Conservation (phyloP, 2,888 invertebrate genomes). For the Dolomedes plantarius region DNA sequence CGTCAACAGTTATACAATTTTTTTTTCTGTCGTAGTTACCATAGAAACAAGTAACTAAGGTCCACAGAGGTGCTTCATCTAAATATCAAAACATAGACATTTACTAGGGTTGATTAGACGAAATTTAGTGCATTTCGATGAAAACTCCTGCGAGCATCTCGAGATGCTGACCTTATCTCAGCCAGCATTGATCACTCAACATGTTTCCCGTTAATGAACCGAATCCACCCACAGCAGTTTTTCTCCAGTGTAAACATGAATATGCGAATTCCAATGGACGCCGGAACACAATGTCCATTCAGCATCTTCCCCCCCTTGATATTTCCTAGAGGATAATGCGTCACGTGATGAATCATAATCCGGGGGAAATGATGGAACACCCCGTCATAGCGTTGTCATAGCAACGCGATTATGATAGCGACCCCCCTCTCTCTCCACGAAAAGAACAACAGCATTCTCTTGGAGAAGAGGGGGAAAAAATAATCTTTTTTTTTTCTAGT, state of each 20-base stretch:
- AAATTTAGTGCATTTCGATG: no score
- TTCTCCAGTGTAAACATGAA: constrained; percentile 29
- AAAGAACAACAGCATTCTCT: constrained; percentile 62
- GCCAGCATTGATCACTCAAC: no score
- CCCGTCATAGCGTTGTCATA: constrained; percentile 66
- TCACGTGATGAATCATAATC: constrained; percentile 71
- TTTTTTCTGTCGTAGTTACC: no score
- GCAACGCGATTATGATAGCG: constrained; percentile 70
- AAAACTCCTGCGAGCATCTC: no score
- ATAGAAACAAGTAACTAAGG: no score
- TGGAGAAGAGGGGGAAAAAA: background rate
- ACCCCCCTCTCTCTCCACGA: constrained; percentile 34
- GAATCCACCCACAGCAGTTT: background rate
- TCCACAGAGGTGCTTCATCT: no score
- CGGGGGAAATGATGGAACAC: constrained; percentile 70
- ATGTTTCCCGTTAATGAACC: background rate
- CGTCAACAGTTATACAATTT: no score
- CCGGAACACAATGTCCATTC: constrained; percentile 46
- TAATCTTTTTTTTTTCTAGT: constrained; percentile 27
- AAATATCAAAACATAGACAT: no score
- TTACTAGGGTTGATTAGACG: no score
- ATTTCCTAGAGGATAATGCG: constrained; percentile 48
- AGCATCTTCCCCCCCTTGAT: constrained; percentile 28
- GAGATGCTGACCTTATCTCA: no score
- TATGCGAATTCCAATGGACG: constrained; percentile 53